phyloP scores from a whole-genome alignment of 53 echinoderm and acorn worm species.

The Echinarachnius parma region DNA sequence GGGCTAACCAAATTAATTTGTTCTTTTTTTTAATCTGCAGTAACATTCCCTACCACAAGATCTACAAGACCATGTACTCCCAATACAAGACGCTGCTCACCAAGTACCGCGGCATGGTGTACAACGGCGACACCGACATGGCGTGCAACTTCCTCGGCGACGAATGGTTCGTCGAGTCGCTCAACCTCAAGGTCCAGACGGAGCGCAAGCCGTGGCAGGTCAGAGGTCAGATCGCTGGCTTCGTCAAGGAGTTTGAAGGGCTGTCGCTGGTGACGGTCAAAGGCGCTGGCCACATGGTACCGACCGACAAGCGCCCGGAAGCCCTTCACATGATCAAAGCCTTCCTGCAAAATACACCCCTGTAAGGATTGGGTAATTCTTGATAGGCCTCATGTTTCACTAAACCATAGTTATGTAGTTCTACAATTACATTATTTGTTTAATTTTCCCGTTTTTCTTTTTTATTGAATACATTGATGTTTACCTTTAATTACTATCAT shows the following conservation, averaged over 20 bases:
- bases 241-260: slow-evolving; percentile 66
- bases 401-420: too few species aligned
- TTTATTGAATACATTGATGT: too few species aligned
- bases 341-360: slow-evolving; percentile 53
- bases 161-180: slow-evolving; percentile 68
- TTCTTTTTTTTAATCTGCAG: too few species aligned
- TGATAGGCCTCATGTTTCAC: too few species aligned
- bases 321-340: slow-evolving; percentile 65
- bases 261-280: slow-evolving; percentile 68
- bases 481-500: too few species aligned
- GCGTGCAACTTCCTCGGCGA: slow-evolving; percentile 81
- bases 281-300: slow-evolving; percentile 84
- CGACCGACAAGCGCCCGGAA: slow-evolving; percentile 54
- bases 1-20: too few species aligned
- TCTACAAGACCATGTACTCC: slow-evolving; percentile 40
- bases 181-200: slow-evolving; percentile 29
- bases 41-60: slow-evolving; percentile 20
- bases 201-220: slow-evolving; percentile 58
- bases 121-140: slow-evolving; percentile 82
- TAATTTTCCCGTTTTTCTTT: too few species aligned
- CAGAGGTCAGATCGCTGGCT: slow-evolving; percentile 68
- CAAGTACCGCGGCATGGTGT: slow-evolving; percentile 62
- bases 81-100: slow-evolving; percentile 50
- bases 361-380: slow-evolving; percentile 4
- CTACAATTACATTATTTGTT: too few species aligned